Conservation (phyloP, 2,888 invertebrate species). For the Erpobdella octoculata region DNA sequence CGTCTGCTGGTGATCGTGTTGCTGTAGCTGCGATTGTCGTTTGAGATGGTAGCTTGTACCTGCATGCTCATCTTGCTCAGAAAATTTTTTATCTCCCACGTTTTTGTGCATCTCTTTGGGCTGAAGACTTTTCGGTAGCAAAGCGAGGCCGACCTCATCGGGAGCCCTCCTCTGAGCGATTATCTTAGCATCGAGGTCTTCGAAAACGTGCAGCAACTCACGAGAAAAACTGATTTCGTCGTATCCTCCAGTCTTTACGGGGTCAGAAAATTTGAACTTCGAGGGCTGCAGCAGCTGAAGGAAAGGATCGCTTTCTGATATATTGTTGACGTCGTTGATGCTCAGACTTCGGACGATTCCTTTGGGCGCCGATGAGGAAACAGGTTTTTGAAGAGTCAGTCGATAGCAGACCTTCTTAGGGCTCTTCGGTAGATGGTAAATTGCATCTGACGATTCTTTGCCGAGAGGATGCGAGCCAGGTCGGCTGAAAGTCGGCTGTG, state of each 20-base stretch:
- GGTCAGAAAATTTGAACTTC: neutral
- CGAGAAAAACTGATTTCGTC: neutral
- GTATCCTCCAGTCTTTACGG: too few relatives aligned
- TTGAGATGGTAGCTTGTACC: too few relatives aligned
- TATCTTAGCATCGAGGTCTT: neutral
- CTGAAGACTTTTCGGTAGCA: neutral
- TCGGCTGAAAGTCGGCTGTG: neutral
- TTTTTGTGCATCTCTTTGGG: neutral
- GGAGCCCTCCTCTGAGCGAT: neutral
- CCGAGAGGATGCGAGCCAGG: neutral
- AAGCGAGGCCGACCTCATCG: neutral
- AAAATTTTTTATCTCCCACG: neutral
- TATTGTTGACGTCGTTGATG: too few relatives aligned
- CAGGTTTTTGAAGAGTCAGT: neutral
- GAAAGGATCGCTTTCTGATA: neutral
- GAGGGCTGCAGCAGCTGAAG: neutral
- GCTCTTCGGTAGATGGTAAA: neutral
- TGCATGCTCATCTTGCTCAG: neutral
- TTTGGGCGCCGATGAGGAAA: neutral
- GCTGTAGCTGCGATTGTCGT: neutral
- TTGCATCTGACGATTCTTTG: neutral
- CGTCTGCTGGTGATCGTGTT: neutral
- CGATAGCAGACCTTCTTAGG: neutral
- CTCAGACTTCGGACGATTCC: neutral
- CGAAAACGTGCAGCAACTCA: constrained; percentile 4